phyloP scores from a whole-genome alignment of 2,113 vertebrate species.

The Ptychochromis oligacanthus region DNA sequence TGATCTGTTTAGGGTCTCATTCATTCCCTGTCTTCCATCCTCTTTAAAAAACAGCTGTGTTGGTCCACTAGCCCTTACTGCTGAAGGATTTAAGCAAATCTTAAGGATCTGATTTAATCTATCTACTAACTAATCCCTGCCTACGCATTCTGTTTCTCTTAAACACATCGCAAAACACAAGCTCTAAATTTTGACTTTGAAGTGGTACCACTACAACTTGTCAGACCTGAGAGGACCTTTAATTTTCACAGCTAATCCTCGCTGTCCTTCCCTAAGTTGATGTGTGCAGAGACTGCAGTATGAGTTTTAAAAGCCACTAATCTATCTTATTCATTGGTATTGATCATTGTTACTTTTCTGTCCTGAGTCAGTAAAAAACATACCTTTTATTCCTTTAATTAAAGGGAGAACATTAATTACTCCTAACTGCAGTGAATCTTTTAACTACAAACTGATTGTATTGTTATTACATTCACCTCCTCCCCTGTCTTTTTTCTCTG shows the following conservation, averaged over 20 bases:
- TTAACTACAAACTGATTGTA: slow-evolving; percentile 47
- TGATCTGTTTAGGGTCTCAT: not conserved
- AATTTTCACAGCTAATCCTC: not conserved
- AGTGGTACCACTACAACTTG: not conserved
- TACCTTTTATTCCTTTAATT: slow-evolving; percentile 46
- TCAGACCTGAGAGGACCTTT: not conserved
- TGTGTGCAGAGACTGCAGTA: not conserved
- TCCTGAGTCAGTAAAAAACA: slow-evolving; percentile 13
- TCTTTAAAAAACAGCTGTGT: not conserved
- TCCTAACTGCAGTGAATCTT: slow-evolving; percentile 18
- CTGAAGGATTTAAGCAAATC: not conserved
- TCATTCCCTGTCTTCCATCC: not conserved
- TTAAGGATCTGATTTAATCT: not conserved
- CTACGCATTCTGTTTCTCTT: not conserved
- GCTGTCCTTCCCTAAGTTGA: not conserved
- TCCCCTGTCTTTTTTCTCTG: not conserved
- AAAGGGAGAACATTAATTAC: slow-evolving; percentile 33
- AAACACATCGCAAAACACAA: not conserved
- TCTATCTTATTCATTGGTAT: slow-evolving; percentile 22
- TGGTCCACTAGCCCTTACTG: not conserved
- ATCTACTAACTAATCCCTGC: not conserved
- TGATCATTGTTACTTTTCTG: slow-evolving; percentile 28
- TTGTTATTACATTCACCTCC: slow-evolving; percentile 4
- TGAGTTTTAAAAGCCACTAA: slow-evolving; percentile 34
- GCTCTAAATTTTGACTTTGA: not conserved